Conservation (phyloP, 2,113 vertebrate species). For the Microcebus tavaratra region DNA sequence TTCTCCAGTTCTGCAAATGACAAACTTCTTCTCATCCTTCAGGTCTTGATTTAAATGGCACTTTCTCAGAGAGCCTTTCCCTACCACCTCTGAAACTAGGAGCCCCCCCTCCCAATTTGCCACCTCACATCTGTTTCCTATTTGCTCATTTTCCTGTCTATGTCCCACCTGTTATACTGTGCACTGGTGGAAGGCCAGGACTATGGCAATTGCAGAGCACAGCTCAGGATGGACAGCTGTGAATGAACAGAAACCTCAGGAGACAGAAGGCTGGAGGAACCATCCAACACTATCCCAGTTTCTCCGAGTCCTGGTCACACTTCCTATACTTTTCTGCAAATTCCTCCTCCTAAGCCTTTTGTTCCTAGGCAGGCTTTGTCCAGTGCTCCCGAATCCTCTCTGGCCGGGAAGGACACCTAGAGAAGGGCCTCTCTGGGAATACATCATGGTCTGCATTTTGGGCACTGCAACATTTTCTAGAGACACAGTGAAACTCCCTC, state of each 20-base stretch:
- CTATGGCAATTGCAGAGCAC: background rate
- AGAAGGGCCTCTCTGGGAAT: background rate
- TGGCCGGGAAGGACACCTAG: background rate
- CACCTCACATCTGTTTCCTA: background rate
- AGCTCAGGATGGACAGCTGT: background rate
- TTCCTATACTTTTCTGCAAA: background rate
- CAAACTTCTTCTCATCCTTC: background rate
- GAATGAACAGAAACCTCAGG: background rate
- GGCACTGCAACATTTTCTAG: background rate
- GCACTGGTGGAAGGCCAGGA: background rate
- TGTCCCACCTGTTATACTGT: background rate
- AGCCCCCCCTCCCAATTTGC: background rate
- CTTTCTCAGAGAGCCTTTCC: background rate
- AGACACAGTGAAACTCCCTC: background rate
- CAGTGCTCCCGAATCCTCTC: background rate
- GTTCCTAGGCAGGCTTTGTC: background rate
- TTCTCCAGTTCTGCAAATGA: background rate
- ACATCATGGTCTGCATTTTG: background rate
- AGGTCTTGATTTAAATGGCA: background rate
- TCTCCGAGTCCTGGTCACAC: background rate
- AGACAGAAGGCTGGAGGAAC: background rate
- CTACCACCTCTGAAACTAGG: background rate
- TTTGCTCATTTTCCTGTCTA: background rate
- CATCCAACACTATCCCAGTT: background rate
- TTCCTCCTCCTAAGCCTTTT: background rate